These are phyloP conservation scores for Drosophila mulleri DNA, from an alignment of 2,888 invertebrate genomes.

Conservation along the genomic window DNA sequence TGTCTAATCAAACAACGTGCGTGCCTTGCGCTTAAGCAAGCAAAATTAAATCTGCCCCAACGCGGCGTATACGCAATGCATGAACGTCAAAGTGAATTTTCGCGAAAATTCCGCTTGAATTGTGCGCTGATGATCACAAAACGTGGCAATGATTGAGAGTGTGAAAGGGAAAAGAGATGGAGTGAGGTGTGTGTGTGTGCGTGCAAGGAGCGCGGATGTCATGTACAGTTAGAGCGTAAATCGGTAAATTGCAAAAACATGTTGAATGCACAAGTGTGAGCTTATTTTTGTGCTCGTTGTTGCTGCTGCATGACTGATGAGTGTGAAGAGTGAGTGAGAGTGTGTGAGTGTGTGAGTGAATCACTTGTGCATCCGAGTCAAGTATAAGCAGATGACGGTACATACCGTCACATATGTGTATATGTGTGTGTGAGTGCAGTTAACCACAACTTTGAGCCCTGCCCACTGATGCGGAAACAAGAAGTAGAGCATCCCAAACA, in stretches of 20 bases:
- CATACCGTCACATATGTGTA: not conserved
- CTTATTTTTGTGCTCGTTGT: constrained; percentile 26
- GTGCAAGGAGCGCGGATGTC: constrained; percentile 40
- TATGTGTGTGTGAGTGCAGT: constrained; percentile 6
- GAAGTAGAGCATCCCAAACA: constrained; percentile 41
- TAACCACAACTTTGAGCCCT: constrained; percentile 26
- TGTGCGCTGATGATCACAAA: constrained; percentile 60
- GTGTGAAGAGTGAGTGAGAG: constrained; percentile 21
- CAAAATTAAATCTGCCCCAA: constrained; percentile 31
- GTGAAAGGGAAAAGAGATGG: not conserved
- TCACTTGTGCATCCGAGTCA: constrained; percentile 26
- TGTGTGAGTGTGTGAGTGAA: constrained; percentile 37
- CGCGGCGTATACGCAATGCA: constrained; percentile 67
- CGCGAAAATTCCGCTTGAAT: constrained; percentile 71
- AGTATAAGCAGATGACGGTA: constrained; percentile 14
- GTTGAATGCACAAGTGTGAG: constrained; percentile 59
- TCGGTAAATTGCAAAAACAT: constrained; percentile 80
- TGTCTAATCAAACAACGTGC: constrained; percentile 64
- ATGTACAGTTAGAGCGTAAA: constrained; percentile 65
- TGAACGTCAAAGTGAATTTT: constrained; percentile 73
- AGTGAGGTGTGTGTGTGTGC: not conserved
- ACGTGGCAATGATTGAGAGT: constrained; percentile 3
- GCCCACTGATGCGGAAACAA: constrained; percentile 27
- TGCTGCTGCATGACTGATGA: constrained; percentile 72
- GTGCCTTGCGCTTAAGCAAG: constrained; percentile 44